Conservation (phyloP, 2,113 vertebrate species). For the Aplodontia rufa region DNA sequence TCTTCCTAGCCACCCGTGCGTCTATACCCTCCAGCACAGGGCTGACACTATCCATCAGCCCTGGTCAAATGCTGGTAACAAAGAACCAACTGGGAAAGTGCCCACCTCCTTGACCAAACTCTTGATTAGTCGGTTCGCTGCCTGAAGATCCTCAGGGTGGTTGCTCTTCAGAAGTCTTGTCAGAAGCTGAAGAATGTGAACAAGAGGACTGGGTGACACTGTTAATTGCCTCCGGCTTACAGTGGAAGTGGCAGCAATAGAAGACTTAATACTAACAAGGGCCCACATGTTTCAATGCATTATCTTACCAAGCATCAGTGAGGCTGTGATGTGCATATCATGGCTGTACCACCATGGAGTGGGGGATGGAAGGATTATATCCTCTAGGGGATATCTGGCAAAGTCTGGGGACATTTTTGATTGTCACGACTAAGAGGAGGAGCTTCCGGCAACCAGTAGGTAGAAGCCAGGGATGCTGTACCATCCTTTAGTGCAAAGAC, state of each 20-base stretch:
- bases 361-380: no score
- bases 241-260: background rate
- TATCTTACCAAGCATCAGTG: no score
- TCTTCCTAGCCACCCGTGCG: background rate
- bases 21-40: background rate
- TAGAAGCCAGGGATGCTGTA: background rate
- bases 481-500: background rate
- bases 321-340: fast-evolving
- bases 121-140: conserved; percentile 94
- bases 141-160: conserved; percentile 91
- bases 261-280: background rate
- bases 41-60: background rate
- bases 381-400: background rate
- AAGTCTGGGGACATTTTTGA: background rate
- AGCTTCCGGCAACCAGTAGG: background rate
- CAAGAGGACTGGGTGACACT: background rate
- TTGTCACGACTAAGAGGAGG: background rate
- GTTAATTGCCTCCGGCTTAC: background rate
- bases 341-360: fast-evolving
- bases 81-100: fast-evolving
- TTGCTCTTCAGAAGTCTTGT: conserved; percentile 90
- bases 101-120: conserved; percentile 90
- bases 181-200: conserved; percentile 84
- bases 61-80: background rate
- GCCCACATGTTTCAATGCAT: background rate